Conservation (phyloP, 2,113 vertebrate species). For the Cyrtonyx montezumae region DNA sequence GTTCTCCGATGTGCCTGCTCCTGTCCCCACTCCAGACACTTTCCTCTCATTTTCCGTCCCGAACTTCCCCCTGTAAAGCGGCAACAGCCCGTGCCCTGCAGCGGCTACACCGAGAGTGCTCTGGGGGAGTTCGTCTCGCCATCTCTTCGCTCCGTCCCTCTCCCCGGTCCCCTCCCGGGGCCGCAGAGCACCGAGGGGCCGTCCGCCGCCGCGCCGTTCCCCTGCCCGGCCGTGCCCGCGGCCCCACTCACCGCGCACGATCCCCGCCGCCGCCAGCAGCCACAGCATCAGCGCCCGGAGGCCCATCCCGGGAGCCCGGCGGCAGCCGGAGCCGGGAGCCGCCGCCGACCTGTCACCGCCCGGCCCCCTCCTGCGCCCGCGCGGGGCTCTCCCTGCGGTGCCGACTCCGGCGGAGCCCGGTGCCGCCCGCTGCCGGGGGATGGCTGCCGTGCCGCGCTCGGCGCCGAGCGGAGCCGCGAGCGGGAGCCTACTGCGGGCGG, state of each 20-base stretch:
- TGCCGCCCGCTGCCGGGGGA: too few relatives aligned
- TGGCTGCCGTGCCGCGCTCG: too few relatives aligned
- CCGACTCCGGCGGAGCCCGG: too few relatives aligned
- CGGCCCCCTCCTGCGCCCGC: not conserved
- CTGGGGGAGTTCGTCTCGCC: not conserved
- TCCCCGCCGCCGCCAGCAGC: conserved; percentile 67
- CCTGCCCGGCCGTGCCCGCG: not conserved
- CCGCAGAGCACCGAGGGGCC: not conserved
- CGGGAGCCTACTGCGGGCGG: too few relatives aligned
- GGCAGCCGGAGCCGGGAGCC: too few relatives aligned
- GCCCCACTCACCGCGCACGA: conserved; percentile 72
- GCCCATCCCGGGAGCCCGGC: conserved; percentile 57
- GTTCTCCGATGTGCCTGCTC: not conserved
- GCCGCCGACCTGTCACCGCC: not conserved
- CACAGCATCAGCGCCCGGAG: conserved; percentile 56
- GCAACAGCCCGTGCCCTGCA: not conserved
- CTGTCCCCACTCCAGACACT: not conserved
- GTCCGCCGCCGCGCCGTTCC: not conserved
- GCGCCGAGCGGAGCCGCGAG: too few relatives aligned
- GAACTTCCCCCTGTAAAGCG: not conserved
- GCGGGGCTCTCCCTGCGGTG: too few relatives aligned
- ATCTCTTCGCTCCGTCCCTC: not conserved
- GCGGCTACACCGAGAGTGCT: not conserved
- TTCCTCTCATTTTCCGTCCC: not conserved
- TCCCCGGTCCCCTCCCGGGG: not conserved